Percentiles rank a stretch among this genome's conserved stretches.
These are phyloP conservation scores for Chrysemys picta DNA, from an alignment of 2,113 vertebrate genomes.

Conservation along the genomic window DNA sequence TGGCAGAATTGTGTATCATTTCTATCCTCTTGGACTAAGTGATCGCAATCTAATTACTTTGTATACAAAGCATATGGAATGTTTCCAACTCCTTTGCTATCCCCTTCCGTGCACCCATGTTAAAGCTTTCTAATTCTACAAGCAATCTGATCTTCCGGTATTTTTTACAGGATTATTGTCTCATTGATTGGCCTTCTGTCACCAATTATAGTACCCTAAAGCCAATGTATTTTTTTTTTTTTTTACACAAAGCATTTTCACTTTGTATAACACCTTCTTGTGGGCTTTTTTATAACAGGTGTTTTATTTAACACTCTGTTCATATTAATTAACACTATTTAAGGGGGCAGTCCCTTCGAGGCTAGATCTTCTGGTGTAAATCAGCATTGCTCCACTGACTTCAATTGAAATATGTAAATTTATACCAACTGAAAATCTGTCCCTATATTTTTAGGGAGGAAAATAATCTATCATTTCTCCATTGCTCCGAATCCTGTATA, in stretches of 20 bases:
- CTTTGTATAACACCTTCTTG: slow-evolving; percentile 46
- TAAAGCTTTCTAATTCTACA: slow-evolving; percentile 47
- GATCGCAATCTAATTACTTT: slow-evolving; percentile 66
- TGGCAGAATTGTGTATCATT: slow-evolving; percentile 60
- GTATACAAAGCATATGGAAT: slow-evolving; percentile 70
- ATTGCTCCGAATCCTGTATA: not conserved
- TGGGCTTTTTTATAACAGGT: slow-evolving; percentile 27
- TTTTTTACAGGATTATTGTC: slow-evolving; percentile 63
- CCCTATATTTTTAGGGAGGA: not conserved
- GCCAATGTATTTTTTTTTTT: not conserved
- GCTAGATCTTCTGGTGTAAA: not conserved
- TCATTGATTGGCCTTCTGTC: slow-evolving; percentile 71
- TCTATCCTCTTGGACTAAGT: slow-evolving; percentile 63
- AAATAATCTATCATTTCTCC: not conserved
- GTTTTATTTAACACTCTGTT: slow-evolving; percentile 37
- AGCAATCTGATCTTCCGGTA: slow-evolving; percentile 55
- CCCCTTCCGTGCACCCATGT: slow-evolving; percentile 24
- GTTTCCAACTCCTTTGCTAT: slow-evolving; percentile 59
- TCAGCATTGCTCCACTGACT: not conserved
- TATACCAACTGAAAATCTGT: not conserved
- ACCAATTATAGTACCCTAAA: slow-evolving; percentile 43
- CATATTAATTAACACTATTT: not conserved
- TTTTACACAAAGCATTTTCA: slow-evolving; percentile 41
- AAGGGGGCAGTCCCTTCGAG: not conserved
- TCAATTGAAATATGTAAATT: not conserved